Evolutionary conservation across 2,888 invertebrate species (phyloP).

Genomic region (Scelioninae gen. 1): DNA sequence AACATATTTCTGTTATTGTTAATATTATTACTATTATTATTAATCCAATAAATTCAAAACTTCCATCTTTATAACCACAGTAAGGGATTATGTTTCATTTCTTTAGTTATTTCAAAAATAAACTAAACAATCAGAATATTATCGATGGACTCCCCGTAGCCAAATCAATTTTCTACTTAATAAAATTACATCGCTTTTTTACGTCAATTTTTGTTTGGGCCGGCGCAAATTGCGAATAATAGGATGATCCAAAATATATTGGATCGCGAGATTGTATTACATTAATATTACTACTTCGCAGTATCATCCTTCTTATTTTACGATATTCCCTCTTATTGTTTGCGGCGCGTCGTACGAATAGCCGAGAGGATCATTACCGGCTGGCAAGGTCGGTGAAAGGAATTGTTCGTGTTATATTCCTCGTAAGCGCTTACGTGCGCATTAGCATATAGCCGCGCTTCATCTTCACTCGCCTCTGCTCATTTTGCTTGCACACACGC

Average conservation of each 20-base stretch:
- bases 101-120: not conserved
- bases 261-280: slow-evolving; percentile 53
- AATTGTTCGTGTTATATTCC: slow-evolving; percentile 67
- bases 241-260: slow-evolving; percentile 48
- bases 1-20: no score
- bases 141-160: slow-evolving; percentile 1
- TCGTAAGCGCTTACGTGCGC: slow-evolving; percentile 66
- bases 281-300: slow-evolving; percentile 55
- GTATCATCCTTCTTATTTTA: slow-evolving; percentile 53
- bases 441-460: slow-evolving; percentile 66
- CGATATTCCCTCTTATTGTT: slow-evolving; percentile 49
- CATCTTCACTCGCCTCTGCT: slow-evolving; percentile 56
- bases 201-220: slow-evolving; percentile 18
- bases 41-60: no score
- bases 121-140: slow-evolving; percentile 13
- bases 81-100: not conserved
- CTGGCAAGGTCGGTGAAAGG: slow-evolving; percentile 72
- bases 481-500: slow-evolving; percentile 62
- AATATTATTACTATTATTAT: no score
- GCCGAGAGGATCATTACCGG: slow-evolving; percentile 65
- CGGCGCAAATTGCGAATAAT: slow-evolving; percentile 56
- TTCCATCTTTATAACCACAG: no score
- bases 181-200: slow-evolving; percentile 36
- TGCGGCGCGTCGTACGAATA: no score
- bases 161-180: slow-evolving; percentile 54